These are phyloP conservation scores for Endomychus coccineus DNA, from an alignment of 2,888 invertebrate species.

Conservation along the genomic window DNA sequence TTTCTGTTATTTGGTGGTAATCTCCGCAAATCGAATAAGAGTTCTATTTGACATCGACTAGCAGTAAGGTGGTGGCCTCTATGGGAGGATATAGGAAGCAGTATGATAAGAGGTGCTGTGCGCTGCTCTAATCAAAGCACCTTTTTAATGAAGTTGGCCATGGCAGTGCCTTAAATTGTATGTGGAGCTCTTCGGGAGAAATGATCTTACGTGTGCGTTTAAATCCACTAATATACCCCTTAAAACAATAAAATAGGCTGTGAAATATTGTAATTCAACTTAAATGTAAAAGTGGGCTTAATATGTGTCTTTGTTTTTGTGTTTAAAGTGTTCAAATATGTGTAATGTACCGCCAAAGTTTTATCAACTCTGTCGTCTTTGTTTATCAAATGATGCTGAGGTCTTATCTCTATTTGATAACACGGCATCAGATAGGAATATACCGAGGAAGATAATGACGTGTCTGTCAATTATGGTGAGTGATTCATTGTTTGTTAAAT, in stretches of 20 bases:
- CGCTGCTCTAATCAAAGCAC: slow-evolving; percentile 30
- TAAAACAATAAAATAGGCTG: slow-evolving; percentile 40
- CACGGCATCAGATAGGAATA: slow-evolving; percentile 57
- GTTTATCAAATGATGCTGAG: slow-evolving; percentile 67
- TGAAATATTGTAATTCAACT: slow-evolving; percentile 36
- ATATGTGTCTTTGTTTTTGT: slow-evolving; percentile 39
- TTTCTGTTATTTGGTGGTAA: too few species aligned
- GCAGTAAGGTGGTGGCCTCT: slow-evolving; percentile 12
- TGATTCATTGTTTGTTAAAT: slow-evolving; percentile 35
- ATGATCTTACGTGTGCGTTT: slow-evolving; percentile 27
- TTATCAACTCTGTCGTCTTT: slow-evolving; percentile 89
- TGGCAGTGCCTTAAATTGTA: slow-evolving; percentile 45
- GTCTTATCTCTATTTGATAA: slow-evolving; percentile 69
- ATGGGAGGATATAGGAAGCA: slow-evolving; percentile 12
- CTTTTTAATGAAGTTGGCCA: slow-evolving; percentile 39
- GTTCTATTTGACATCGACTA: too few species aligned
- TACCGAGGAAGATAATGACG: slow-evolving; percentile 61
- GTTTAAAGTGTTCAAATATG: slow-evolving; percentile 48
- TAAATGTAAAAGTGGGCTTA: slow-evolving; percentile 35
- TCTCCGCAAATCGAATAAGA: too few species aligned
- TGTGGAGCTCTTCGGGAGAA: slow-evolving; percentile 9
- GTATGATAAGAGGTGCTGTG: slow-evolving; percentile 15
- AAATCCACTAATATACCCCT: slow-evolving; percentile 25
- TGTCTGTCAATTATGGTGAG: slow-evolving; percentile 75
- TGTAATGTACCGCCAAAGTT: slow-evolving; percentile 83